Evolutionary conservation across 2,113 vertebrate species (phyloP).

Genomic region (Pandion haliaetus): DNA sequence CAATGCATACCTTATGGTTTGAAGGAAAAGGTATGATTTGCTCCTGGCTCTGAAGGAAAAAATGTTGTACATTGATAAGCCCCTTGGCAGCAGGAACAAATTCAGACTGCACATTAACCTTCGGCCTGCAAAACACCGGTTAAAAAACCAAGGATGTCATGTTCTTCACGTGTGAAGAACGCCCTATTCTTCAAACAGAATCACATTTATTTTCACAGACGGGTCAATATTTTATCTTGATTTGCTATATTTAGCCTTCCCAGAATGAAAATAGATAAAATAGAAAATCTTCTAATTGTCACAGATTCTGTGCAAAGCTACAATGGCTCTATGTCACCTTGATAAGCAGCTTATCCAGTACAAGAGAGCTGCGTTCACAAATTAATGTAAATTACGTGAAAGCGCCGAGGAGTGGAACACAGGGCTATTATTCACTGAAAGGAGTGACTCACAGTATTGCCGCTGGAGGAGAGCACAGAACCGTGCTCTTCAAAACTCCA

Average conservation of each 20-base stretch:
- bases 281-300: conserved; percentile 44
- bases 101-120: neutral
- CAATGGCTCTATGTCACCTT: conserved; percentile 46
- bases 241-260: conserved; percentile 30
- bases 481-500: neutral
- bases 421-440: conserved; percentile 6
- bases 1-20: neutral
- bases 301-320: neutral
- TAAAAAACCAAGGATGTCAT: neutral
- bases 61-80: neutral
- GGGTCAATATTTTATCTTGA: conserved; percentile 49
- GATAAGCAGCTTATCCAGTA: conserved; percentile 45
- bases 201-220: conserved; percentile 6
- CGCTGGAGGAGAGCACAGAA: neutral
- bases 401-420: neutral
- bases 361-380: conserved; percentile 5
- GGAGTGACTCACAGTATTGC: conserved; percentile 37
- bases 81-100: neutral
- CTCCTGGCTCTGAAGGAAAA: neutral
- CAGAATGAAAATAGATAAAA: conserved; percentile 1
- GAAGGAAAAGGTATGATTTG: neutral
- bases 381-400: conserved; percentile 57
- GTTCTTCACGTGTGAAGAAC: neutral
- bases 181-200: conserved; percentile 5
- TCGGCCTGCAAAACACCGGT: neutral